A percentile compares a stretch with the other conserved stretches of the same genome.
Conservation (phyloP, 2,113 vertebrate genomes). For the Megaceryle maxima region DNA sequence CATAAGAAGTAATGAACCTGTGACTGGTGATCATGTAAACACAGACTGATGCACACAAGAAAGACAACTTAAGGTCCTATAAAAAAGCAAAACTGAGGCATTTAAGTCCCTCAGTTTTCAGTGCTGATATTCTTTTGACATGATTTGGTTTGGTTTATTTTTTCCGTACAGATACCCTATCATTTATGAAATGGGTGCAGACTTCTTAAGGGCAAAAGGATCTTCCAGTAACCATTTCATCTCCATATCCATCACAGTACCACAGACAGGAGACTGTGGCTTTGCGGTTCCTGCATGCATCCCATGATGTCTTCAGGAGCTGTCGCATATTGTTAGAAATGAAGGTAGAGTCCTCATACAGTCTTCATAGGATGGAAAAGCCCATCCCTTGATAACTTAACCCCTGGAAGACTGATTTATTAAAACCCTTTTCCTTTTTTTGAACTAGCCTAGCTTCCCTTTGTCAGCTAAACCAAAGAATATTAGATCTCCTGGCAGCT, state of each 20-base stretch:
- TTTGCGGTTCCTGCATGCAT: neutral
- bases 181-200: neutral
- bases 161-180: neutral
- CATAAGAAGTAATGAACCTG: neutral
- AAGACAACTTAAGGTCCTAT: neutral
- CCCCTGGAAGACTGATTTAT: neutral
- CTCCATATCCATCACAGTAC: neutral
- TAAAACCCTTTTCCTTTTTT: neutral
- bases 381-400: neutral
- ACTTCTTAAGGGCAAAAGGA: neutral
- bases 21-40: neutral
- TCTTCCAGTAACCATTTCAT: neutral
- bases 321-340: neutral
- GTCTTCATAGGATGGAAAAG: neutral
- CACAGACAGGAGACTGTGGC: neutral
- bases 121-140: neutral
- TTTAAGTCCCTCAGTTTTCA: neutral
- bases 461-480: slow-evolving; percentile 18
- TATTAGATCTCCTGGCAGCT: neutral
- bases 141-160: neutral
- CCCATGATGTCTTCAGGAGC: neutral
- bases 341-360: neutral
- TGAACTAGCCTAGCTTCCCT: neutral
- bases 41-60: neutral
- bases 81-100: neutral